Evolutionary conservation across 2,113 vertebrate genomes (phyloP).

Genomic region (Pomatorhinus ruficollis): DNA sequence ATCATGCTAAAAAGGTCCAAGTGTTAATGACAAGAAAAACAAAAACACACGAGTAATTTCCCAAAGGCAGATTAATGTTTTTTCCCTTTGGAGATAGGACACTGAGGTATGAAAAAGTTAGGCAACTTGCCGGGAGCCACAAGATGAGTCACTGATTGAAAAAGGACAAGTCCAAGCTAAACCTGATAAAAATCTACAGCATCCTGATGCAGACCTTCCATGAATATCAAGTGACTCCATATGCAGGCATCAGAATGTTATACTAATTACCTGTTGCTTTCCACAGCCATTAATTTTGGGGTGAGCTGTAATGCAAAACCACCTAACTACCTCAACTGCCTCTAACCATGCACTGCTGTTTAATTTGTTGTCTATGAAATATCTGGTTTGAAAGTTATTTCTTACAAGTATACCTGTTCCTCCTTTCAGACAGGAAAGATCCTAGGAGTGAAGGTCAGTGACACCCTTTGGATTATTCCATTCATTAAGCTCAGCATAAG

Average conservation of each 20-base stretch:
- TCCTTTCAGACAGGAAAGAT: not conserved
- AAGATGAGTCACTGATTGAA: slow-evolving; percentile 5
- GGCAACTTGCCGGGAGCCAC: slow-evolving; percentile 3
- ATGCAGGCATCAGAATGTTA: not conserved
- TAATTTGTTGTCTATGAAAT: not conserved
- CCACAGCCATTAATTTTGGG: not conserved
- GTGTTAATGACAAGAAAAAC: slow-evolving; percentile 23
- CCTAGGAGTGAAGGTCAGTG: not conserved
- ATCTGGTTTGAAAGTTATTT: not conserved
- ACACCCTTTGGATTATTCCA: not conserved
- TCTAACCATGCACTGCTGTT: not conserved
- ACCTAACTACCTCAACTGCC: not conserved
- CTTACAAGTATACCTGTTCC: not conserved
- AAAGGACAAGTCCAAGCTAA: not conserved
- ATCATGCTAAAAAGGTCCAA: not conserved
- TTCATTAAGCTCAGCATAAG: not conserved
- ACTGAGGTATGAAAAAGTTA: slow-evolving; percentile 3
- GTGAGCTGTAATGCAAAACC: not conserved
- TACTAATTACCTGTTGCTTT: not conserved
- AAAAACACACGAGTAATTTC: not conserved
- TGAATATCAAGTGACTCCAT: not conserved
- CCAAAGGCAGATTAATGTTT: not conserved
- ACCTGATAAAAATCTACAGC: not conserved
- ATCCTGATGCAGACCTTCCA: not conserved
- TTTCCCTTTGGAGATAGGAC: not conserved